phyloP scores from a whole-genome alignment of 2,113 vertebrate species.

The Periophthalmodon schlosseri region DNA sequence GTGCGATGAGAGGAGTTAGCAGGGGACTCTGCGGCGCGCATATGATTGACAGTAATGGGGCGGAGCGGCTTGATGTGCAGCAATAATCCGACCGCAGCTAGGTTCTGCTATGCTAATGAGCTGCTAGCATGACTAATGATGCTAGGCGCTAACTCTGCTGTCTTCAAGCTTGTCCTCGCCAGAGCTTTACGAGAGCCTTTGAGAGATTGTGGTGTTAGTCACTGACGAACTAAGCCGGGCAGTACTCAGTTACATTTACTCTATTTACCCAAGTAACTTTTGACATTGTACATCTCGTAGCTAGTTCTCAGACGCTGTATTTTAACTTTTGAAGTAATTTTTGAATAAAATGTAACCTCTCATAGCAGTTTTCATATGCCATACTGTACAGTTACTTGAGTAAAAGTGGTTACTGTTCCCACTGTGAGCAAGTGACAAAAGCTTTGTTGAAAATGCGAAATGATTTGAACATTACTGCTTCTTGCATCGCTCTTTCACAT shows the following conservation, averaged over 20 bases:
- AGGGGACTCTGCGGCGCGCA: conserved; percentile 44
- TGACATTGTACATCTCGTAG: no score
- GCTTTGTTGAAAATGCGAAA: no score
- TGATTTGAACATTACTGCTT: no score
- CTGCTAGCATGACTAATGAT: conserved; percentile 74
- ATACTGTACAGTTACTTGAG: not conserved
- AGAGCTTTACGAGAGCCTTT: conserved; percentile 48
- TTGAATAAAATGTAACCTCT: not conserved
- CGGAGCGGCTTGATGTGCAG: conserved; percentile 63
- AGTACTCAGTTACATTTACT: not conserved
- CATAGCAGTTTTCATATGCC: not conserved
- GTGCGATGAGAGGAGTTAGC: conserved; percentile 46
- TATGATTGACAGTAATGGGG: conserved; percentile 72
- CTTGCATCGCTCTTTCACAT: no score
- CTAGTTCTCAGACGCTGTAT: no score
- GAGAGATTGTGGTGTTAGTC: conserved; percentile 57
- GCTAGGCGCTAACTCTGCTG: conserved; percentile 62
- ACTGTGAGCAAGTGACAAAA: no score
- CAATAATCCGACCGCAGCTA: conserved; percentile 73
- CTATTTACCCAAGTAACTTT: no score
- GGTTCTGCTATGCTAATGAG: conserved; percentile 72
- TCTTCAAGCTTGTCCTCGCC: conserved; percentile 35
- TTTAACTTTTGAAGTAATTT: no score
- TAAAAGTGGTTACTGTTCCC: no score
- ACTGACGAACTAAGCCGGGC: conserved; percentile 45